Evolutionary conservation across 2,113 vertebrate species (phyloP), one percentile per base, ranked within the genome.

Genomic region (Toxotes jaculatrix): DNA sequence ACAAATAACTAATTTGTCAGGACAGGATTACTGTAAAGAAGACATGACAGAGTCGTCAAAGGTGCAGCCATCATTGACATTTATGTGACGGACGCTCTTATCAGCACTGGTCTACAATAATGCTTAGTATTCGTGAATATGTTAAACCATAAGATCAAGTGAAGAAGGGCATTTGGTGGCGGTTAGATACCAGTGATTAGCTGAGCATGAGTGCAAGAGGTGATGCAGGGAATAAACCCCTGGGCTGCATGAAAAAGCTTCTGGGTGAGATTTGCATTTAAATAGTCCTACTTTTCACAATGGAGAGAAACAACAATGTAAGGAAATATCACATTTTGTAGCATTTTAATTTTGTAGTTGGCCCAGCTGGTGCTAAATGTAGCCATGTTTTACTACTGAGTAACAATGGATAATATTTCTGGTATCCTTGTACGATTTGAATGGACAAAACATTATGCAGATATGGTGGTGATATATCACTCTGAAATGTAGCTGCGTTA

Each of bases 1-100:
- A 32, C 21, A 82, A 73, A 71, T 21, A 63, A 59, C 21, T 73
- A 34, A 79, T 86, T 47, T 43, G 62, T 34, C n/a, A 60, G 40
- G 16, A 73, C n/a, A 63, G 49, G 7, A 45, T 80, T 38, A 57
- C 8, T 32, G 7, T 64, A 9, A 74, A 55, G 67, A 74, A 55
- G 67, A 56, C 1, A 10, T 61, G 60, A 65, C 27, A 21, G 59
- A 55, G 47, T 36, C 19, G 17, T 63, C 56, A 79, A 60, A 31
- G 66, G 59, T 62, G 53, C 16, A 77, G 51, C 23, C 5, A 2
- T 61, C 32, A 47, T 47, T 84, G 53, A 72, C 32, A 23, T 79
- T 63, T n/a, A 34, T 62, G 36, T 75, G 40, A 78, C 47, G 83
- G 40, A 27, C 1, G 16, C 43, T 70, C 45, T 56, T 63, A 76